Evolutionary conservation across 2,797 vertebrate species (phyloP), one percentile per base, ranked within the genome.

Genomic region (Pterois miles): DNA sequence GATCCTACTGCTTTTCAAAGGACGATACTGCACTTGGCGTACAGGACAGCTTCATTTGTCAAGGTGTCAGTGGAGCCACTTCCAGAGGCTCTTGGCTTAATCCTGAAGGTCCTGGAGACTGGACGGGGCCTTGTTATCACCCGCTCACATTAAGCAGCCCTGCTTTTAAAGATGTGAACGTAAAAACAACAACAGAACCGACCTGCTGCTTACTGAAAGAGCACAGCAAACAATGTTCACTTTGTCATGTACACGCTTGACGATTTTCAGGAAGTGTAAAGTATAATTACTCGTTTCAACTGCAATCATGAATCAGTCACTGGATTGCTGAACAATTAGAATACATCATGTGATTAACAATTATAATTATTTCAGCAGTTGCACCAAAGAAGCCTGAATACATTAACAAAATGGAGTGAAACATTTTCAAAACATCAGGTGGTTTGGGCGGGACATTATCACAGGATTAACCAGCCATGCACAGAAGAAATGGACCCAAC

Each of bases 1-100:
- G 83, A 84, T 59, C 73, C 73, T 33, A n/a, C 23, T 64, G 74
- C 81, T 78, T 65, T 84, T 77, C 65, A 85, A 34, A 76, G 58
- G 64, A 68, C 70, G 68, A 78, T 64, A 14, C 54, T 48, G 5
- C 62, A 76, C 71, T 78, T 74, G 38, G 7, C 71, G 74, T 53
- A 3, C 34, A 29, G 54, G 71, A 69, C 71, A 60, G 40, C 52
- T 58, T 82, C 23, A 86, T 86, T 78, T 77, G 71, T 87, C 74
- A 80, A 57, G 22, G 63, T 83, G 73, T 87, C 64, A 58, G 62
- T 73, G 52, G 13, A 69, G 40, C 46, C 65, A 66, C 81, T 74
- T 86, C 23, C 40, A 80, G 50, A 78, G 52, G 14, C 43, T 71
- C 53, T 72, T 3, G 4, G 56, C 18, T 27, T 77, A 65, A 84